phyloP scores from a whole-genome alignment of 2,797 vertebrate species.

The Paguma larvata region DNA sequence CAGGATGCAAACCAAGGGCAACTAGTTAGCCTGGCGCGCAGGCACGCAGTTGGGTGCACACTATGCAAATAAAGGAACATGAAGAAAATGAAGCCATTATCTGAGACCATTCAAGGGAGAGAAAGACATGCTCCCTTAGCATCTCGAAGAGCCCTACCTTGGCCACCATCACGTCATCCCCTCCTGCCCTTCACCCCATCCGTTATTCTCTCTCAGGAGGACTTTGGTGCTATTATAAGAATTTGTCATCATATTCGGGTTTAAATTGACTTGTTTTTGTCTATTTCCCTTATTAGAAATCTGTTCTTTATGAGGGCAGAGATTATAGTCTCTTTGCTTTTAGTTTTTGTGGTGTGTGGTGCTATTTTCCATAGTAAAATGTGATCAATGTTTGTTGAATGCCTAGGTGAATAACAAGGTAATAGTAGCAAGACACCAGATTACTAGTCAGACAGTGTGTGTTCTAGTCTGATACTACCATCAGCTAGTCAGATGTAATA shows the following conservation, averaged over 20 bases:
- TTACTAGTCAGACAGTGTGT: neutral
- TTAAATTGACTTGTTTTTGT: slow-evolving; percentile 42
- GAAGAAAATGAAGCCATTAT: neutral
- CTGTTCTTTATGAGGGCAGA: neutral
- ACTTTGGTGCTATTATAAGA: neutral
- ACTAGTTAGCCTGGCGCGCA: neutral
- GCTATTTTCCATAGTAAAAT: neutral
- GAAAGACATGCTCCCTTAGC: neutral
- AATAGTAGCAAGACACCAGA: neutral
- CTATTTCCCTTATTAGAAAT: neutral
- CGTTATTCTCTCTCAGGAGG: neutral
- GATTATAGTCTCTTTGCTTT: neutral
- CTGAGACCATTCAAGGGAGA: neutral
- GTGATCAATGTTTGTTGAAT: neutral
- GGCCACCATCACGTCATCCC: neutral
- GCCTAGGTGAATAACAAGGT: neutral
- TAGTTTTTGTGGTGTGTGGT: neutral
- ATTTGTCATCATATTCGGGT: neutral
- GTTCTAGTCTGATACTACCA: neutral
- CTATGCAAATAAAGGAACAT: neutral
- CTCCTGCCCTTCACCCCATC: neutral
- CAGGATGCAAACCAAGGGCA: slow-evolving; percentile 38
- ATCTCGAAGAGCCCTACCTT: neutral
- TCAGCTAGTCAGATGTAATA: neutral
- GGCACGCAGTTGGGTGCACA: neutral